Evolutionary conservation across 2,888 invertebrate genomes (phyloP).

Genomic region (Halocaridina rubra): DNA sequence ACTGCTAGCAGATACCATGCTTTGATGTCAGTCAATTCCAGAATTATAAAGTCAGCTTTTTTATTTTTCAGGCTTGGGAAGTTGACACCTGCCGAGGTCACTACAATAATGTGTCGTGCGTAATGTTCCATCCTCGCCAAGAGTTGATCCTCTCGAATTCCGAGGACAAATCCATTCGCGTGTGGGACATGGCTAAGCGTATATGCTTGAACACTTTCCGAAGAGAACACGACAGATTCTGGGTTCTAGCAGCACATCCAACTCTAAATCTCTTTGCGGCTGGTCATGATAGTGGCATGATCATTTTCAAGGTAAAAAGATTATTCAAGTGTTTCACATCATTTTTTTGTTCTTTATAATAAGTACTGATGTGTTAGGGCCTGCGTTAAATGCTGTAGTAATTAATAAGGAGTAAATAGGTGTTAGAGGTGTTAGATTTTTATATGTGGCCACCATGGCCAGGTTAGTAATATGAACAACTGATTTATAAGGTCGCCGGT

Average conservation of each 20-base stretch:
- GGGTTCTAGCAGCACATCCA: slow-evolving; percentile 96
- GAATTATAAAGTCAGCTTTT: no score
- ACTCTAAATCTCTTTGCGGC: slow-evolving; percentile 96
- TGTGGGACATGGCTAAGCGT: slow-evolving; percentile 98
- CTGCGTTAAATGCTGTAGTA: no score
- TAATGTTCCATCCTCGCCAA: slow-evolving; percentile 95
- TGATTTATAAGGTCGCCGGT: no score
- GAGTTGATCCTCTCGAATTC: slow-evolving; percentile 97
- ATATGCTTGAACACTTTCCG: slow-evolving; percentile 92
- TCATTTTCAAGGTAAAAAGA: slow-evolving; percentile 78
- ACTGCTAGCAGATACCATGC: no score
- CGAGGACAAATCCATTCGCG: slow-evolving; percentile 71
- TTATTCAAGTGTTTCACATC: background rate
- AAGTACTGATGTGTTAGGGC: no score
- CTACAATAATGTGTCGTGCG: slow-evolving; percentile 99
- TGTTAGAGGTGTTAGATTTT: no score
- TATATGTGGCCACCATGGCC: no score
- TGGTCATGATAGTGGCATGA: slow-evolving; percentile 98
- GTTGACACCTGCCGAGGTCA: slow-evolving; percentile 99
- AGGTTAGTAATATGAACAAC: no score
- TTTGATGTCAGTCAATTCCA: no score
- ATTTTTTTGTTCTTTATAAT: no score
- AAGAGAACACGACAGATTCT: slow-evolving; percentile 96
- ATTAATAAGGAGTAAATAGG: no score
- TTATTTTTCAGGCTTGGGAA: slow-evolving; percentile 89